These are phyloP conservation scores for Chloroclystis v-ata DNA, from an alignment of 2,888 invertebrate species.

Conservation along the genomic window DNA sequence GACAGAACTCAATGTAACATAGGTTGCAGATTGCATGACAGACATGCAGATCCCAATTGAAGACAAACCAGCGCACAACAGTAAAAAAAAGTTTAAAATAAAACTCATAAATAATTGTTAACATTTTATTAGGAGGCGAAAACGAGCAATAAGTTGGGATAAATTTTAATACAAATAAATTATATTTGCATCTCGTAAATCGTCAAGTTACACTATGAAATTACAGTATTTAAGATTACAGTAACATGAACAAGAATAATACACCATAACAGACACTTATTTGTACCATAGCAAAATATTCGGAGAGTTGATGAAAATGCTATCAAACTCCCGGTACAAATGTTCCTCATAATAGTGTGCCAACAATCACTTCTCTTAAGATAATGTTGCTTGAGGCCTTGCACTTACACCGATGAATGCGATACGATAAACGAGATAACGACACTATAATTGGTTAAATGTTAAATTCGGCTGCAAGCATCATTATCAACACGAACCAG, in stretches of 20 bases:
- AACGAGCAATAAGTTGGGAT: constrained; percentile 77
- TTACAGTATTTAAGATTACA: constrained; percentile 73
- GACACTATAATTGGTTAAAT: constrained; percentile 2
- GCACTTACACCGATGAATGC: constrained; percentile 5
- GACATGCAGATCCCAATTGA: too few relatives aligned
- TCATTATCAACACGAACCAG: constrained; percentile 34
- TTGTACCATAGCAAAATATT: constrained; percentile 57
- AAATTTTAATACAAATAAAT: constrained; percentile 74
- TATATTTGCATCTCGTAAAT: constrained; percentile 69
- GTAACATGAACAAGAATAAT: constrained; percentile 75
- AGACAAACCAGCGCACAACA: too few relatives aligned
- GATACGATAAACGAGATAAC: too few relatives aligned
- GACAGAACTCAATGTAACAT: too few relatives aligned
- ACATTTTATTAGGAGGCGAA: constrained; percentile 79
- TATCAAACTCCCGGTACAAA: constrained; percentile 33
- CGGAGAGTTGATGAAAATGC: constrained; percentile 38
- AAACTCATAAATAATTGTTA: constrained; percentile 63
- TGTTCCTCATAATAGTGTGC: constrained; percentile 34
- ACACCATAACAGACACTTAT: constrained; percentile 57
- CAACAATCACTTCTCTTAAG: constrained; percentile 27
- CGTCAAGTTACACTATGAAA: constrained; percentile 71
- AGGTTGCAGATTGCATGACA: too few relatives aligned
- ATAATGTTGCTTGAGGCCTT: constrained; percentile 34
- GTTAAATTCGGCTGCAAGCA: constrained; percentile 36
- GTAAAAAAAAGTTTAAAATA: too few relatives aligned